Percentiles rank a stretch among this genome's conserved stretches.
Evolutionary conservation across 2,797 vertebrate species (phyloP).

Genomic region (Gadopsis bispinosus): DNA sequence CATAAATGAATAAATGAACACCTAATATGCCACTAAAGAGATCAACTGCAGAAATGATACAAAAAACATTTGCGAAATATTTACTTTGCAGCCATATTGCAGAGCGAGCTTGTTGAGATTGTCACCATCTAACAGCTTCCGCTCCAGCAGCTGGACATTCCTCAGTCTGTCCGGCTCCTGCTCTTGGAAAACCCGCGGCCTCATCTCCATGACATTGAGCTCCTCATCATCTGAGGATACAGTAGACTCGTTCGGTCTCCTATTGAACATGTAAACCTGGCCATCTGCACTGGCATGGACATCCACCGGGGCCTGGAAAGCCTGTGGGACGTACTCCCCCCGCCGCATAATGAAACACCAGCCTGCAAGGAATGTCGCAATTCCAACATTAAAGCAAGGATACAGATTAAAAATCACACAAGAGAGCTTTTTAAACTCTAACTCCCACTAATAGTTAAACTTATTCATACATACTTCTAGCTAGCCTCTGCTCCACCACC

Average conservation of each 20-base stretch:
- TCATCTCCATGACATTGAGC: slow-evolving; percentile 80
- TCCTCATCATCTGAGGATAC: slow-evolving; percentile 87
- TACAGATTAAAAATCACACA: neutral
- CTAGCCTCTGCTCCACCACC: neutral
- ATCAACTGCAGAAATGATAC: neutral
- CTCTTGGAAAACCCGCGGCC: slow-evolving; percentile 69
- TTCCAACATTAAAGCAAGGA: slow-evolving; percentile 2
- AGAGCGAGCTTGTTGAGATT: slow-evolving; percentile 94
- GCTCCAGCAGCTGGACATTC: slow-evolving; percentile 86
- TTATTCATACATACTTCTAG: neutral
- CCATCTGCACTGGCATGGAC: slow-evolving; percentile 87
- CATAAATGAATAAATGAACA: neutral
- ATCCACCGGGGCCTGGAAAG: slow-evolving; percentile 90
- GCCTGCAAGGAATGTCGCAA: slow-evolving; percentile 31
- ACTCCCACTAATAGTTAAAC: neutral
- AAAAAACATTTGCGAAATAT: neutral
- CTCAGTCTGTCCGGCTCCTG: slow-evolving; percentile 61
- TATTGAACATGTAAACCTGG: slow-evolving; percentile 89
- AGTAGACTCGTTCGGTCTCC: slow-evolving; percentile 72
- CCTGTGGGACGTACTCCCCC: slow-evolving; percentile 76
- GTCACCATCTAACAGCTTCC: slow-evolving; percentile 86
- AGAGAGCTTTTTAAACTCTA: neutral
- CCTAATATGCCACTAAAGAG: neutral
- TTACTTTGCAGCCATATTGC: slow-evolving; percentile 95
- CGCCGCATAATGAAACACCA: slow-evolving; percentile 83